phyloP scores from a whole-genome alignment of 2,888 invertebrate species.

The Caenorhabditis sulstoni region DNA sequence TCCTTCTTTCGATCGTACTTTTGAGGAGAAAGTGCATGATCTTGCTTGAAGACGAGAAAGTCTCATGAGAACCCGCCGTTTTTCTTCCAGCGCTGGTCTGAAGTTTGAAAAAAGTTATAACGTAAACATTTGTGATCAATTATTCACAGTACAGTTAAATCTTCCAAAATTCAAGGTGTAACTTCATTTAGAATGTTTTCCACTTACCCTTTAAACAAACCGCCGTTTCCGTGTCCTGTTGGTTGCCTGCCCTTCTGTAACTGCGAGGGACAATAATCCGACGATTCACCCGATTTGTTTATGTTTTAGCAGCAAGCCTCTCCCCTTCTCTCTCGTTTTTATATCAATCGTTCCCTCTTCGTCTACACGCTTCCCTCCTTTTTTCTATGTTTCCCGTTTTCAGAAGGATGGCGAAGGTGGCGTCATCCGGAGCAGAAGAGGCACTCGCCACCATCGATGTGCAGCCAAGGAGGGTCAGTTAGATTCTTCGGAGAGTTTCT shows the following conservation, averaged over 20 bases:
- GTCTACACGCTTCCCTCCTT: conserved; percentile 1
- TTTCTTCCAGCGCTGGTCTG: too few relatives aligned
- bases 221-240: too few relatives aligned
- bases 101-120: too few relatives aligned
- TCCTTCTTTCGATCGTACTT: conserved; percentile 38
- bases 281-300: conserved; percentile 22
- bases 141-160: too few relatives aligned
- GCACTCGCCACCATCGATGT: conserved; percentile 46
- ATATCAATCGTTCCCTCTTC: conserved; percentile 7
- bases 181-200: too few relatives aligned
- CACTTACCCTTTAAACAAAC: too few relatives aligned
- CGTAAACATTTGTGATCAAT: too few relatives aligned
- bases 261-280: neutral
- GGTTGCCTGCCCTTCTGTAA: neutral
- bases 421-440: conserved; percentile 58
- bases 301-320: conserved; percentile 11
- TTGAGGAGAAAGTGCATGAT: neutral
- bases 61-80: too few relatives aligned
- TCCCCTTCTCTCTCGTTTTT: conserved; percentile 1
- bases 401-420: conserved; percentile 55
- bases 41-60: too few relatives aligned
- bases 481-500: too few relatives aligned
- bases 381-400: neutral
- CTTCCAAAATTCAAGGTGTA: too few relatives aligned
- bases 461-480: conserved; percentile 25